Evolutionary conservation across 53 echinoderm and acorn worm species (phyloP), one percentile per base, ranked within the genome.

Genomic region (Glandiceps talaboti): DNA sequence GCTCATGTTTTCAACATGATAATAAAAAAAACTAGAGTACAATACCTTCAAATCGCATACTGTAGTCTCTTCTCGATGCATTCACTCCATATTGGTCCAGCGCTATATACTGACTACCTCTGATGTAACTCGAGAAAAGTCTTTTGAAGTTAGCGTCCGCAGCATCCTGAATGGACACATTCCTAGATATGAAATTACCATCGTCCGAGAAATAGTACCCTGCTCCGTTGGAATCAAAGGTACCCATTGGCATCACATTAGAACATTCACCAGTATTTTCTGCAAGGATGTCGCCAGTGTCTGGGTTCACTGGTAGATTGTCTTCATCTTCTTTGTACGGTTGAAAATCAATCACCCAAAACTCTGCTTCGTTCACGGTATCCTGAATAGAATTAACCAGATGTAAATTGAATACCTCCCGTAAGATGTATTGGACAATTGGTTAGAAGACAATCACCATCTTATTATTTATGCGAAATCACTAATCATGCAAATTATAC

Each of bases 311-410:
- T 0, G 89, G 82, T 10, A 33, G 32, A 0, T 31, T 79, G 32
- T 78, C 33, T 1, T 29, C 27, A 30, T 88, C 31, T 12, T 75
- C 28, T 26, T 84, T 75, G 75, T 89, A 92, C 30, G 86, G 82
- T 80, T 92, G 84, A 28, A 92, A 92, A 72, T 92, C 92, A 10
- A 92, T 89, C 31, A 92, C 83, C 92, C 92, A 92, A n/a, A 84
- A 86, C 80, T 92, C 92, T 1, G 83, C 6, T 32, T 86, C 92
- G 26, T 83, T 85, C 31, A 92, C 28, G 1, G 92, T 89, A 76
- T 92, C 92, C 92, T 92, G 76, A 25, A 86, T 1, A 30, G 12
- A 73, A n/a, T n/a, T n/a, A n/a, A n/a, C n/a, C n/a, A n/a, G n/a
- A n/a, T n/a, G n/a, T n/a, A n/a, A n/a, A n/a, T n/a, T n/a, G n/a